Base-by-base conservation (phyloP, 2,797 vertebrate species). In the Centroberyx gerrardi region DNA sequence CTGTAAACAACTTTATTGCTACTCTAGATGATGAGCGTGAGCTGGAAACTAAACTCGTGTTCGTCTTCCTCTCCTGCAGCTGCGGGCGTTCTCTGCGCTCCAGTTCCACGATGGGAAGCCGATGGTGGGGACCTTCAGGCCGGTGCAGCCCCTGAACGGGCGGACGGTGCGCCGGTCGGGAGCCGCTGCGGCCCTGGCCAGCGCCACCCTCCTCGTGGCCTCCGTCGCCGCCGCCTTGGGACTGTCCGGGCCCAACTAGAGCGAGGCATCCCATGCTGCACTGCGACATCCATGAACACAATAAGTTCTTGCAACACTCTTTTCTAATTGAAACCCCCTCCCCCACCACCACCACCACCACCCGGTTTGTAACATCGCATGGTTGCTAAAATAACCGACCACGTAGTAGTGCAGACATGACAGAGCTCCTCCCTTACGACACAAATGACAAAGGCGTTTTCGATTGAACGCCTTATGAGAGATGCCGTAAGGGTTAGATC, bases 71-170 rank as follows among this genome's bases (percentile, higher is more conserved):
- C 10, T 74, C 61, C 58, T 63, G 22, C 91, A 97, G 97, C 89
- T 97, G n/a, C 17, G 15, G 1, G 80, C n/a, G 0, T 97, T 97
- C 84, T 96, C 95, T 0, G 13, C 74, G 10, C 82, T 94, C 27
- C 81, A 95, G 61, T 96, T 90, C 83, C 15, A 53, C 0, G 89
- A 82, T 2, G 89, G 88, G 0, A 76, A 86, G 2, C 0, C 0
- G 0, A 97, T 99, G 96, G 69, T 7, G 0, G 94, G 87, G 17
- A 98, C 95, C 0, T 96, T 96, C 92, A 92, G 98, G 56, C 96
- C 97, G 0, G 67, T 85, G 3, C 97, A 98, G 91, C 80, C 75
- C 0, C 90, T 92, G 7, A 88, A 92, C 0, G 40, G 42, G 0
- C 95, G 97, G 0, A 0, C 0, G 4, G 96, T 99, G 70, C 95